Evolutionary conservation across 1,140 invertebrate species (phyloP), one percentile per base, ranked within the genome.

Genomic region (Brachionus plicatilis): DNA sequence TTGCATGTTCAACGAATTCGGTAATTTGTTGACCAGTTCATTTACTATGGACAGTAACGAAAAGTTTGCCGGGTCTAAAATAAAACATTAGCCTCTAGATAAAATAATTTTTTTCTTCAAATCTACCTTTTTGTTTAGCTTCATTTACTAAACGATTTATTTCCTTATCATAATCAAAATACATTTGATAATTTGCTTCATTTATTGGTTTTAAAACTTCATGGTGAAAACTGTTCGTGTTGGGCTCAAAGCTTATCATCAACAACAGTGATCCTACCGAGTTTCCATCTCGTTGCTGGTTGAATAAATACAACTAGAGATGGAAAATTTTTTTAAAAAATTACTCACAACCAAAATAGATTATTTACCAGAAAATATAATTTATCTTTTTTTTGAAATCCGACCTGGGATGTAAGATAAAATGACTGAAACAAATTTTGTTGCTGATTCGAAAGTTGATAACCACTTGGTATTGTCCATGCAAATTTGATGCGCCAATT

Each of bases 351-450:
- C 17, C 12, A 17, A 41, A 41, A 6, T 20, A 43, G n/a, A 17
- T 53, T 53, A 29, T 72, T n/a, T 72, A 76, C 72, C 43, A 76
- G 12, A 50, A 76, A 76, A 50, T 82, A 82, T 6, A 45, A 45
- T 47, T 82, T 82, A 24, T 65, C 79, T 41, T 45, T 60, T 82
- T 50, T 60, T 82, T 82, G 79, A 82, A 82, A 82, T 8, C 79
- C 79, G 1, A 65, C 12, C 11, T 20, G 33, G 8, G 79, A 82
- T 20, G 37, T 27, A 11, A 24, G 50, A 29, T 33, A 60, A 60
- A 82, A 45, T 14, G 76, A 27, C 6, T 33, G n/a, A 1, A 82
- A 45, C 3, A 82, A 33, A 12, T 24, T 45, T 43, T 24, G 53
- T n/a, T 65, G 27, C n/a, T 65, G 53, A 65, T 33, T 82, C 17